Base-by-base conservation (phyloP, 2,888 invertebrate species). In the Steinernema carpocapsae region DNA sequence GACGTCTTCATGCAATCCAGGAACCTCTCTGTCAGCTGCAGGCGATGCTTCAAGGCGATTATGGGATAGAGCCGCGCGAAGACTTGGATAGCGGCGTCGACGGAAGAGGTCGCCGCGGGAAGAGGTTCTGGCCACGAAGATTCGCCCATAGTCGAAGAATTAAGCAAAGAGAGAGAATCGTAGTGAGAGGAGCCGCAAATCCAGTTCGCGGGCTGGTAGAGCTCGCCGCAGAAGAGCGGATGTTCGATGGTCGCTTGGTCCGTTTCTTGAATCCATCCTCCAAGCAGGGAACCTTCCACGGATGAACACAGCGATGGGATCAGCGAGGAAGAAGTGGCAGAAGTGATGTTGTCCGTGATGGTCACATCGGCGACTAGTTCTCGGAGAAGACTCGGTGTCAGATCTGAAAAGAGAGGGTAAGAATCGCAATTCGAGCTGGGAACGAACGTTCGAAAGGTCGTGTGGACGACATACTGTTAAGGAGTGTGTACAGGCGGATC, bases 21-120 rank as follows among this genome's bases (percentile, higher is more conserved):
- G 88, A 99, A 99, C 88, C 99, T 97, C 81, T 96, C 94, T 72
- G 99, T 90, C 93, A 99, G 70, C 90, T 99, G 97, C 74, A 96
- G 91, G 86, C 96, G 92, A 89, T 99, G 97, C 87, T 97, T 99
- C 86, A 94, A 93, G 37, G 95, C 94, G 17, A 97, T 95, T 77
- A 93, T 91, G 0, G 95, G 94, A 88, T 97, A 99, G 78, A 97
- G 93, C 83, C 93, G 92, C 26, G 97, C 97, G 89, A 95, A 99
- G 1, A 97, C 90, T 19, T 92, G 90, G 0, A 97, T 94, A 0
- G 97, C 94, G 85, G 94, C 92, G 89, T 99, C 97, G 80, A 99
- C 94, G 24, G 97, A 96, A 12, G 95, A 94, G 7, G 97, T 95
- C 1, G 97, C 95, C 29, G 97, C 90, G 0, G 97, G 97, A 80